Evolutionary conservation across 2,888 invertebrate genomes (phyloP).

Genomic region (Drosophila melanocephala): DNA sequence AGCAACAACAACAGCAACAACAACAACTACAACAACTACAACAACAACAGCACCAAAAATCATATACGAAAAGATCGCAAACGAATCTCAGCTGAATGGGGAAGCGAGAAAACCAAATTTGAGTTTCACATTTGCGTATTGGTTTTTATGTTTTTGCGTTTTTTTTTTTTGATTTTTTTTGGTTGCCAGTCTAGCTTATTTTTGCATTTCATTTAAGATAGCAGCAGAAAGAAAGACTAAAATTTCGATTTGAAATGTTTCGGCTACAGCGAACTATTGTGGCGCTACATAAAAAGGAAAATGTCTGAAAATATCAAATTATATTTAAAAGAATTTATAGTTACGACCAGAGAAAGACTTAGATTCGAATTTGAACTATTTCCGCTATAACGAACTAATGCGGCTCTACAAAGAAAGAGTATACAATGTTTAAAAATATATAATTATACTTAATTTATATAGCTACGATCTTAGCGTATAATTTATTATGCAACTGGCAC

Average conservation of each 20-base stretch:
- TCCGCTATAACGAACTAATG: neutral
- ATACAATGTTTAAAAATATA: neutral
- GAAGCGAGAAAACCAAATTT: slow-evolving; percentile 39
- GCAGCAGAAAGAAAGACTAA: slow-evolving; percentile 20
- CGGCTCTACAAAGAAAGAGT: neutral
- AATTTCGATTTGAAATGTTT: neutral
- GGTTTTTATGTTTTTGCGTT: neutral
- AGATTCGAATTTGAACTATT: neutral
- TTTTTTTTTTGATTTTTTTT: neutral
- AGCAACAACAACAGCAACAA: neutral
- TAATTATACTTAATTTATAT: too few relatives aligned
- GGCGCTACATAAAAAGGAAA: slow-evolving; percentile 13
- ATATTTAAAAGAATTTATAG: neutral
- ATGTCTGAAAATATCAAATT: neutral
- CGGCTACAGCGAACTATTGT: neutral
- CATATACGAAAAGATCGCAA: neutral
- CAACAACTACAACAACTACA: neutral
- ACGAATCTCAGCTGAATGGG: slow-evolving; percentile 28
- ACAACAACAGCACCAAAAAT: neutral
- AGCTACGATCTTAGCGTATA: neutral
- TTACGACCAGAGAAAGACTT: neutral
- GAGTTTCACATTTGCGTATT: slow-evolving; percentile 30
- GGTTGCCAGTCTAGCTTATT: slow-evolving; percentile 26
- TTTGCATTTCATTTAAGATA: slow-evolving; percentile 53
- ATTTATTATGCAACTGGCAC: neutral